These are phyloP conservation scores for Apocheima hispidaria DNA, from an alignment of 2,888 invertebrate genomes.

Conservation along the genomic window DNA sequence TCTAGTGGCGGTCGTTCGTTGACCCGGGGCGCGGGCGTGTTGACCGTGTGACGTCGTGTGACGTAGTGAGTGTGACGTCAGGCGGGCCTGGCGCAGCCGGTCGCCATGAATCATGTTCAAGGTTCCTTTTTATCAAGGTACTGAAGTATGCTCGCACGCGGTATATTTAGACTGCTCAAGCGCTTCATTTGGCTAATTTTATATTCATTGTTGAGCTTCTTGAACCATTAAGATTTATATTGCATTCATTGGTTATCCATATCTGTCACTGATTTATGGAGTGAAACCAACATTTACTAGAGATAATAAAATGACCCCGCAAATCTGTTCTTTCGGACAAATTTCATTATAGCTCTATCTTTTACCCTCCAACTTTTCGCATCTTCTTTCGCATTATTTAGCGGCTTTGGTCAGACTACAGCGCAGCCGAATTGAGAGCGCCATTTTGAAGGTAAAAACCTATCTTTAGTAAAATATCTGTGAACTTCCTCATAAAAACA, in stretches of 20 bases:
- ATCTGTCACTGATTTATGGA: constrained; percentile 21
- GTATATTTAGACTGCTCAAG: constrained; percentile 41
- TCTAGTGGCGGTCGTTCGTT: constrained; percentile 82
- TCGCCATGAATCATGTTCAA: constrained; percentile 62
- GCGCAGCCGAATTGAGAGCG: no score
- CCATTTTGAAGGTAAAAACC: no score
- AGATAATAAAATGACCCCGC: no score
- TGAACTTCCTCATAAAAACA: no score
- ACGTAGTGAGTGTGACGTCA: constrained; percentile 70
- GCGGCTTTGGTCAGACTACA: no score
- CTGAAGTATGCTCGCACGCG: constrained; percentile 47
- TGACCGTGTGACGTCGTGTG: constrained; percentile 69
- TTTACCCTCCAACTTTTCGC: no score
- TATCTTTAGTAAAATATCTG: no score
- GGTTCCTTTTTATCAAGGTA: constrained; percentile 64
- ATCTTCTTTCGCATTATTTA: no score
- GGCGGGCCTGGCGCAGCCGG: constrained; percentile 53
- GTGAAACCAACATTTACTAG: no score
- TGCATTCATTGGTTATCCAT: constrained; percentile 9
- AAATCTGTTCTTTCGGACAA: no score
- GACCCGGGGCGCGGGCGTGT: constrained; percentile 62
- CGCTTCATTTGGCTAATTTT: constrained; percentile 26
- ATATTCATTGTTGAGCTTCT: constrained; percentile 25
- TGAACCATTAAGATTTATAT: constrained; percentile 22
- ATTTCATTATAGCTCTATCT: no score